Base-by-base conservation (phyloP, 2,888 invertebrate species). In the Sphinx pinastri region DNA sequence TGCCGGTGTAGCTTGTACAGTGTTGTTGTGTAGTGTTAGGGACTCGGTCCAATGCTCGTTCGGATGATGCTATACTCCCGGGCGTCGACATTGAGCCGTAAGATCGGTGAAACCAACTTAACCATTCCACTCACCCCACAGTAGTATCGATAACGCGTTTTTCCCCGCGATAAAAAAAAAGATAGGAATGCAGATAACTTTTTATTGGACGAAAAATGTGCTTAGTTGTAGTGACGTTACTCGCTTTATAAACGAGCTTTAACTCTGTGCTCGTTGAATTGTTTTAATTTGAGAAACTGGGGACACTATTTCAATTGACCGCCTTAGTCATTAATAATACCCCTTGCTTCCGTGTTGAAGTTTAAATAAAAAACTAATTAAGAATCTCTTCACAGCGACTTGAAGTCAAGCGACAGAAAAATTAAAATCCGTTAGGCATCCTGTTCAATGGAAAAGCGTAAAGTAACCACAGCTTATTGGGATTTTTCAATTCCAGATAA, bases 341-440 rank as follows among this genome's bases (percentile, higher is more conserved):
- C 73, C 76, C 73, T 81, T 79, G 76, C 77, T 79, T 75, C 84
- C 79, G 73, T 72, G 80, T 78, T 79, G 76, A 80, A 86, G 82
- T 83, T 85, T 78, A 84, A 87, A 86, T 83, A 87, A 88, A 87
- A 86, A 88, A 86, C 85, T 87, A 89, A 92, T 89, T 88, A 88
- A 86, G 82, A 77, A 78, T 75, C 81, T 85, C 85, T 80, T 82
- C 81, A 80, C 74, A 76, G 77, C 78, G 78, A 78, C 71, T 72
- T 81, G 79, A 84, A 88, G 84, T 85, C 83, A 82, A 84, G 84
- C 81, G 81, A 81, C 77, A 79, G 77, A 79, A 85, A 81, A 81
- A 79, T 81, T 79, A 81, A 84, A 83, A 80, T 79, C 77, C 74
- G 75, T 80, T 79, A 78, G 77, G 71, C 73, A 77, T 74, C 45